Percentiles rank a stretch among this genome's conserved stretches.
phyloP scores from a whole-genome alignment of 2,113 vertebrate species.

The Nothobranchius furzeri region DNA sequence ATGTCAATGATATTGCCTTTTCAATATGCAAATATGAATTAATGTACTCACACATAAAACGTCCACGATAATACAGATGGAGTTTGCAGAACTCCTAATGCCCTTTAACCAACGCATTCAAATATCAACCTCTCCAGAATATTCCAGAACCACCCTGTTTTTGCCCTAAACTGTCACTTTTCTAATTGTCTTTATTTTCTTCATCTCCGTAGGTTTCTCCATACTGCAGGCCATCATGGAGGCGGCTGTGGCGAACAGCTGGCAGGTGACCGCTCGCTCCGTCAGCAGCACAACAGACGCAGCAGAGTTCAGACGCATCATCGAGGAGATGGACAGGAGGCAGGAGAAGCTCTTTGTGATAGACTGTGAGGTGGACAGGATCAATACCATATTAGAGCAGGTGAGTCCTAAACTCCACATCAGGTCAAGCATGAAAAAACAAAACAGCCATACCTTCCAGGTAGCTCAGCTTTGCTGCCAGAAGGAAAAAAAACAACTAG shows the following conservation, averaged over 20 bases:
- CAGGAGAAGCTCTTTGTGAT: constrained; percentile 98
- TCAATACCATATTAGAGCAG: constrained; percentile 98
- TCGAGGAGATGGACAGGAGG: constrained; percentile 98
- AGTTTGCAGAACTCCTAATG: constrained; percentile 22
- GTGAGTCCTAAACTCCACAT: constrained; percentile 69
- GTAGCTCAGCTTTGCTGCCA: background rate
- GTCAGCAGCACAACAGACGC: constrained; percentile 94
- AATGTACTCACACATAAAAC: background rate
- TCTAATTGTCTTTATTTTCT: constrained; percentile 35
- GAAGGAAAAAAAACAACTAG: background rate
- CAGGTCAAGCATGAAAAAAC: background rate
- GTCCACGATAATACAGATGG: no score
- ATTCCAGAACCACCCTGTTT: constrained; percentile 48
- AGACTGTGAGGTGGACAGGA: constrained; percentile 95
- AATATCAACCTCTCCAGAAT: constrained; percentile 47
- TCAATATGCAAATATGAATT: constrained; percentile 56
- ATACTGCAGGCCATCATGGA: constrained; percentile 99
- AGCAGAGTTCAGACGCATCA: constrained; percentile 95
- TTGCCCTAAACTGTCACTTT: constrained; percentile 28
- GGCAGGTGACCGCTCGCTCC: constrained; percentile 98
- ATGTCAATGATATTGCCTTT: constrained; percentile 54
- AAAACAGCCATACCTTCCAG: constrained; percentile 3
- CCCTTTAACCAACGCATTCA: constrained; percentile 58
- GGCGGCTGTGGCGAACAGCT: constrained; percentile 97
- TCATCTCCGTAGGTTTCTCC: constrained; percentile 86